Evolutionary conservation across 2,797 vertebrate genomes (phyloP).

Genomic region (Pseudochirops cupreus): DNA sequence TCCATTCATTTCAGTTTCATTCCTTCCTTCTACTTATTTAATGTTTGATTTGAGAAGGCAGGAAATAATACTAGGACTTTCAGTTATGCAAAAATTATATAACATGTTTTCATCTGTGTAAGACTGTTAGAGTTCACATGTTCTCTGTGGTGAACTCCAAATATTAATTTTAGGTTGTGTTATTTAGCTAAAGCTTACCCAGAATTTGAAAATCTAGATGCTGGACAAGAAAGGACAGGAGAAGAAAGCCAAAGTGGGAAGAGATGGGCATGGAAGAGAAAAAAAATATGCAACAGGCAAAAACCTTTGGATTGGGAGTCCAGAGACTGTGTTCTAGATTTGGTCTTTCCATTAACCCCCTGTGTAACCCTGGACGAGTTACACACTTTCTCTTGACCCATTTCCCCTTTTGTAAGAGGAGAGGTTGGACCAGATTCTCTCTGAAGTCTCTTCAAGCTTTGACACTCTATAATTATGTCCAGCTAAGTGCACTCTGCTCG

Average conservation of each 20-base stretch:
- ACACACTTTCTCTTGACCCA: neutral
- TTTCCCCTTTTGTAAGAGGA: neutral
- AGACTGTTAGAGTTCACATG: constrained; percentile 73
- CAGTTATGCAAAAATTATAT: constrained; percentile 72
- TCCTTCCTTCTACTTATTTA: constrained; percentile 75
- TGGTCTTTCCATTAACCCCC: neutral
- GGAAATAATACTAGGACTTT: constrained; percentile 58
- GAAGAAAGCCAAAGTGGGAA: neutral
- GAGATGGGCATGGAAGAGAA: neutral
- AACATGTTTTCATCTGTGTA: constrained; percentile 79
- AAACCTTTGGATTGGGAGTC: neutral
- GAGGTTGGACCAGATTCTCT: neutral
- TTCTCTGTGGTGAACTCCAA: constrained; percentile 69
- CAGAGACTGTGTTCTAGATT: neutral
- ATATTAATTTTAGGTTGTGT: constrained; percentile 72
- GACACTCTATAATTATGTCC: neutral
- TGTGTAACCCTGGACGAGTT: neutral
- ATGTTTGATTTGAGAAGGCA: constrained; percentile 73
- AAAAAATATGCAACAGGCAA: neutral
- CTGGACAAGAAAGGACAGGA: constrained; percentile 58
- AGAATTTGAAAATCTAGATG: constrained; percentile 73
- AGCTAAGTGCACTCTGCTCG: neutral
- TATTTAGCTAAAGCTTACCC: constrained; percentile 76
- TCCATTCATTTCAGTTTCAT: constrained; percentile 59
- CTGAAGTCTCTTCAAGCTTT: neutral